Evolutionary conservation across 2,888 invertebrate species (phyloP).

Genomic region (Cremastinae sp.): DNA sequence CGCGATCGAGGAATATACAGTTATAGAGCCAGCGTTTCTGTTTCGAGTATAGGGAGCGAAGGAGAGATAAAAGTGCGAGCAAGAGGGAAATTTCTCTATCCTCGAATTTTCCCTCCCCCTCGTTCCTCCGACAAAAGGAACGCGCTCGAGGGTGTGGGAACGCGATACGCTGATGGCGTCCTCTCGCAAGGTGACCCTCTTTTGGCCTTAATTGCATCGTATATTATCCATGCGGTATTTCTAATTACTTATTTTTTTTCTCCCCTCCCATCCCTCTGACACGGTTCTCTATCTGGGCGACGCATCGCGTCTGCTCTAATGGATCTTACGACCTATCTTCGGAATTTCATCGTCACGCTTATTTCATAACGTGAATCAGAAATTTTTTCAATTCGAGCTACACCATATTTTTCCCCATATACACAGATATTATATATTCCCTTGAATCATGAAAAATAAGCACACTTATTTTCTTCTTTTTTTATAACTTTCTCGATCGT

Average conservation of each 20-base stretch:
- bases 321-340: too few species aligned
- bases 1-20: slow-evolving; percentile 2
- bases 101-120: slow-evolving; percentile 55
- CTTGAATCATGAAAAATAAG: too few species aligned
- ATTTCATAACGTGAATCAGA: too few species aligned
- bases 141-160: slow-evolving; percentile 55
- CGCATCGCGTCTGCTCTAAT: slow-evolving; percentile 11
- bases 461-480: too few species aligned
- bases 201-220: slow-evolving; percentile 79
- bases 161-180: slow-evolving; percentile 62
- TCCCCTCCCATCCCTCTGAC: slow-evolving; percentile 63
- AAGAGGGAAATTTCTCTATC: slow-evolving; percentile 44
- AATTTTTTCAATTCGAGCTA: too few species aligned
- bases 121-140: slow-evolving; percentile 46
- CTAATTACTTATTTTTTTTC: slow-evolving; percentile 79
- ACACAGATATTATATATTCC: too few species aligned
- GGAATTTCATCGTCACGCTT: too few species aligned
- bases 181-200: slow-evolving; percentile 75
- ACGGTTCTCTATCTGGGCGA: slow-evolving; percentile 30
- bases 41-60: background rate
- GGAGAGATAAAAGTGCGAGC: too few species aligned
- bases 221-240: slow-evolving; percentile 80
- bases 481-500: too few species aligned
- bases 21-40: background rate
- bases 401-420: too few species aligned